phyloP scores from a whole-genome alignment of 64 coral and sea anemone genomes.

The Porites lutea region DNA sequence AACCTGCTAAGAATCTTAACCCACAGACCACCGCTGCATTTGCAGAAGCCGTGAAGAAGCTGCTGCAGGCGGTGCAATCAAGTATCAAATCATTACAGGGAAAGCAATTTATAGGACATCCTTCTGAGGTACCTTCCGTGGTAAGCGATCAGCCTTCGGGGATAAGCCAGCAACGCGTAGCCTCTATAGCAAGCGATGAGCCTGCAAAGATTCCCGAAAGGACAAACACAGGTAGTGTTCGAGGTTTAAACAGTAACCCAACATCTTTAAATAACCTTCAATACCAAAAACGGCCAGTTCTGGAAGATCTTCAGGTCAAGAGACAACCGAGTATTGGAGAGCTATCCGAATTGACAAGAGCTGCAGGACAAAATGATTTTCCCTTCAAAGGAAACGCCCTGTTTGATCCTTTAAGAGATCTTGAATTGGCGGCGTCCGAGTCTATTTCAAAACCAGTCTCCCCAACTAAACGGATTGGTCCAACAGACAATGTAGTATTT shows the following conservation, averaged over 20 bases:
- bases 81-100: slow-evolving; percentile 28
- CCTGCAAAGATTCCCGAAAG: neutral
- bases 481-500: slow-evolving; percentile 61
- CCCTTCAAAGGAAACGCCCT: neutral
- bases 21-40: slow-evolving; percentile 16
- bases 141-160: neutral
- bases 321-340: neutral
- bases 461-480: slow-evolving; percentile 2
- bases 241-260: slow-evolving; percentile 1
- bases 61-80: slow-evolving; percentile 25
- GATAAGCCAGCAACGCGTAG: neutral
- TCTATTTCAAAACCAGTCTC: slow-evolving; percentile 46
- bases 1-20: neutral
- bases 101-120: slow-evolving; percentile 22
- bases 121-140: neutral
- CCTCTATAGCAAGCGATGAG: neutral
- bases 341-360: slow-evolving; percentile 5
- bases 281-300: neutral
- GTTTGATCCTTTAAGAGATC: slow-evolving; percentile 37
- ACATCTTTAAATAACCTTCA: neutral
- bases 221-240: slow-evolving; percentile 34
- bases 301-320: neutral
- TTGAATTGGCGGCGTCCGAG: slow-evolving; percentile 22
- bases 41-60: slow-evolving; percentile 39
- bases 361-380: neutral